Conservation (phyloP, 2,113 vertebrate species). For the Zosterops borbonicus region DNA sequence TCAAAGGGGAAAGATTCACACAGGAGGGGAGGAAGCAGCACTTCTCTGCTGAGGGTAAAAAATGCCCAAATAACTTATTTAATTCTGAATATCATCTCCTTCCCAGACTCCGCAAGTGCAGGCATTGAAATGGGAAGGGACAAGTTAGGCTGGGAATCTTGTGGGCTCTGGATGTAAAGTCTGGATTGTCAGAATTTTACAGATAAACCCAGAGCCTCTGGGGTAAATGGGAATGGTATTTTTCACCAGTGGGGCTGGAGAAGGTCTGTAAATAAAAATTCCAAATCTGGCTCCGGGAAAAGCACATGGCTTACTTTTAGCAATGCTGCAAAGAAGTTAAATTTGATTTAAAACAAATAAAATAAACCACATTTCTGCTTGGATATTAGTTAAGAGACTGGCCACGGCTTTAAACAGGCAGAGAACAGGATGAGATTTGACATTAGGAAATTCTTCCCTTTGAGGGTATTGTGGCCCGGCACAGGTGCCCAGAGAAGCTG, state of each 20-base stretch:
- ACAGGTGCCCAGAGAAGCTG: not conserved
- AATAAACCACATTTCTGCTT: not conserved
- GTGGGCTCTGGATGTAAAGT: not conserved
- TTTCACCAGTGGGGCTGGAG: fast-evolving
- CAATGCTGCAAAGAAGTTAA: not conserved
- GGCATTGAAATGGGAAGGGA: not conserved
- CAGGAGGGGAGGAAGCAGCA: not conserved
- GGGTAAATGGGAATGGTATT: not conserved
- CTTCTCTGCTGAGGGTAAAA: fast-evolving
- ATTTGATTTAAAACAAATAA: not conserved
- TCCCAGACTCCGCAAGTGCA: not conserved
- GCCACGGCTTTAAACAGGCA: not conserved
- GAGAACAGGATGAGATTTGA: not conserved
- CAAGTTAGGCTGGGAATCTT: not conserved
- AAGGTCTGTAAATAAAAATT: not conserved
- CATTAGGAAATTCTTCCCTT: not conserved
- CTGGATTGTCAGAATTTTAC: not conserved
- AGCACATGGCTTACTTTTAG: not conserved
- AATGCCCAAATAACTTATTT: not conserved
- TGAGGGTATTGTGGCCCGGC: not conserved
- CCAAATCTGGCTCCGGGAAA: not conserved
- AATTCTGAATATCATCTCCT: not conserved
- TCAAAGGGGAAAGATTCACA: not conserved
- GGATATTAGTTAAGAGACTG: not conserved
- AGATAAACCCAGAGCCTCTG: not conserved